phyloP scores from a whole-genome alignment of 2,888 invertebrate genomes.

The Blomia tropicalis region DNA sequence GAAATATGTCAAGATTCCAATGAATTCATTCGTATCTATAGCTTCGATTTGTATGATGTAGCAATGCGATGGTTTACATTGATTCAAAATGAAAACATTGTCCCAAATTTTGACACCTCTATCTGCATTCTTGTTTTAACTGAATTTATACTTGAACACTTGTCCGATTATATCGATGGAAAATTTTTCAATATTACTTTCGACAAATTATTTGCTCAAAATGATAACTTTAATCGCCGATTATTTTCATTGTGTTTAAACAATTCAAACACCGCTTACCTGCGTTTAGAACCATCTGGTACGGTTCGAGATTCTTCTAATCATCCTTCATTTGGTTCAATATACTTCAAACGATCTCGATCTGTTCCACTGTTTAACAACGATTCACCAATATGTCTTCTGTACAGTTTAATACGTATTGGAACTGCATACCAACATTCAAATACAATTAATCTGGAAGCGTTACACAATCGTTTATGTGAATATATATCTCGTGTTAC shows the following conservation, averaged over 20 bases:
- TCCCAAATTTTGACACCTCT: slow-evolving; percentile 18
- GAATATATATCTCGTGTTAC: not conserved
- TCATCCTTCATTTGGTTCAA: slow-evolving; percentile 23
- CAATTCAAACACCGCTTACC: slow-evolving; percentile 17
- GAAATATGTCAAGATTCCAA: not conserved
- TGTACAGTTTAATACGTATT: slow-evolving; percentile 11
- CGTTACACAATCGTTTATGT: not conserved
- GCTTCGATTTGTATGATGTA: slow-evolving; percentile 4
- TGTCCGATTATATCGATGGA: not conserved
- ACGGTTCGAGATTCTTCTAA: slow-evolving; percentile 18
- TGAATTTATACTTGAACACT: slow-evolving; percentile 14
- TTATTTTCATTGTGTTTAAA: not conserved
- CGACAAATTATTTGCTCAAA: not conserved
- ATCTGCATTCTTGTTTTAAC: slow-evolving; percentile 2
- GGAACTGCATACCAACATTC: not conserved
- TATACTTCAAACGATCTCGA: slow-evolving; percentile 11
- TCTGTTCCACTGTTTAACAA: slow-evolving; percentile 4
- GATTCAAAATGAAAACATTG: slow-evolving; percentile 10
- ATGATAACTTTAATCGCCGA: not conserved
- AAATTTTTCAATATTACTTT: not conserved
- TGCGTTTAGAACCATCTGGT: not conserved
- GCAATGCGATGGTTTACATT: slow-evolving; percentile 17
- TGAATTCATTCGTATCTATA: not conserved
- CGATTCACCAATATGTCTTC: slow-evolving; percentile 19
- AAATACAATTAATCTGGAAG: not conserved